These are phyloP conservation scores for Teleogryllus occipitalis DNA, from an alignment of 1,140 invertebrate species.

Conservation along the genomic window DNA sequence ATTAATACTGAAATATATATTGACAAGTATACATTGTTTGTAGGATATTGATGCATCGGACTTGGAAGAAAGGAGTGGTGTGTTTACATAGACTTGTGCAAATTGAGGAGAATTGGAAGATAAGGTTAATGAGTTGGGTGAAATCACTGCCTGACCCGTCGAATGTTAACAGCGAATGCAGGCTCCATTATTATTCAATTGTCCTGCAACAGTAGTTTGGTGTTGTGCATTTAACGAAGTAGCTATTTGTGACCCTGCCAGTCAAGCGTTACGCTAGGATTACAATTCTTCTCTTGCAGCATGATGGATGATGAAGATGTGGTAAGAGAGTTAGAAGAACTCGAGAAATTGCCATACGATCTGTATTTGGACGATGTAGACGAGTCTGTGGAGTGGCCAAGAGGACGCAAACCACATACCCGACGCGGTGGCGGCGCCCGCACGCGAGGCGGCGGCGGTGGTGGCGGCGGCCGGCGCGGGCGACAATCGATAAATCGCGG, in stretches of 20 bases:
- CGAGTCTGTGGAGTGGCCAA: neutral
- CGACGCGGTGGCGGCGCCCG: too few relatives aligned
- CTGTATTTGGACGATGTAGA: neutral
- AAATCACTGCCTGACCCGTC: too few relatives aligned
- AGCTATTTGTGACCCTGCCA: neutral
- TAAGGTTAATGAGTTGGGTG: too few relatives aligned
- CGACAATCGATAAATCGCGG: neutral
- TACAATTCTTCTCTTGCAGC: neutral
- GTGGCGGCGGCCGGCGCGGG: too few relatives aligned
- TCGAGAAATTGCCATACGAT: neutral
- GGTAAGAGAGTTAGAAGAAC: neutral
- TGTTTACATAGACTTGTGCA: too few relatives aligned
- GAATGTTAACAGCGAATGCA: too few relatives aligned
- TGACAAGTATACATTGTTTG: too few relatives aligned
- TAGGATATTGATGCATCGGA: too few relatives aligned
- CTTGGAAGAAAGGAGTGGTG: too few relatives aligned
- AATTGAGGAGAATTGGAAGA: too few relatives aligned
- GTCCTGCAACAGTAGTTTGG: constrained; percentile 3
- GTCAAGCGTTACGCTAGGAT: neutral
- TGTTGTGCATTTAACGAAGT: neutral
- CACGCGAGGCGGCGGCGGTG: too few relatives aligned
- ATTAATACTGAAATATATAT: too few relatives aligned
- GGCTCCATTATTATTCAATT: neutral
- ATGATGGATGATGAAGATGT: neutral
- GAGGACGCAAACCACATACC: neutral